Evolutionary conservation across 1,140 invertebrate genomes (phyloP).

Genomic region (Drosophila athabasca): DNA sequence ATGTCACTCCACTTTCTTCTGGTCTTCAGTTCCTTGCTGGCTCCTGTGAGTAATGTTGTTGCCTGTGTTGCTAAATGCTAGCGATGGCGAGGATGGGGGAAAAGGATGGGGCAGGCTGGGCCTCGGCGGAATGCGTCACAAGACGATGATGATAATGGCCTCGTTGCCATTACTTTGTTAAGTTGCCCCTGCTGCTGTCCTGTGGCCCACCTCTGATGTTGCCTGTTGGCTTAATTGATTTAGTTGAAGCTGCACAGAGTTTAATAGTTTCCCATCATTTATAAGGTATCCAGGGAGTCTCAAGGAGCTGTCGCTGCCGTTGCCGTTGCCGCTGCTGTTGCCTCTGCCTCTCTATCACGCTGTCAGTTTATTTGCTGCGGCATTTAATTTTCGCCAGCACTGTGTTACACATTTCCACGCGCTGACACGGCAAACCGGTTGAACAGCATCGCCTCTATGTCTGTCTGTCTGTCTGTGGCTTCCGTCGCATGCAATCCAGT

Average conservation of each 20-base stretch:
- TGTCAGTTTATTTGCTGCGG: constrained; percentile 2
- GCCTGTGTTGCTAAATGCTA: constrained; percentile 68
- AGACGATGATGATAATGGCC: constrained; percentile 71
- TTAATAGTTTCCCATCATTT: constrained; percentile 74
- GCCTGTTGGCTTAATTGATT: constrained; percentile 75
- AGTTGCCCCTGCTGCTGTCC: constrained; percentile 24
- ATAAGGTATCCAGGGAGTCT: constrained; percentile 31
- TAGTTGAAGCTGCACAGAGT: constrained; percentile 67
- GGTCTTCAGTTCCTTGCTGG: neutral
- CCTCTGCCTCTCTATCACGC: neutral
- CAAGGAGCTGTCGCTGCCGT: neutral
- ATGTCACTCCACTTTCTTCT: neutral
- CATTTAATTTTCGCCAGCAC: constrained; percentile 62
- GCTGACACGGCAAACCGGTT: constrained; percentile 49
- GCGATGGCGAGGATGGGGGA: constrained; percentile 37
- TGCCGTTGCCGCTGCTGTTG: too few relatives aligned
- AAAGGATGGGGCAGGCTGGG: neutral
- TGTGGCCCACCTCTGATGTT: constrained; percentile 22
- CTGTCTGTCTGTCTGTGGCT: neutral
- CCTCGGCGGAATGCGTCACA: constrained; percentile 30
- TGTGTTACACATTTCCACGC: constrained; percentile 59
- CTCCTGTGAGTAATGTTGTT: constrained; percentile 67
- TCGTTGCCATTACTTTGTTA: constrained; percentile 63
- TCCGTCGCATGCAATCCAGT: constrained; percentile 52
- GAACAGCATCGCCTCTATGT: constrained; percentile 37